Evolutionary conservation across 2,797 vertebrate genomes (phyloP).

Genomic region (Pangasius djambal): DNA sequence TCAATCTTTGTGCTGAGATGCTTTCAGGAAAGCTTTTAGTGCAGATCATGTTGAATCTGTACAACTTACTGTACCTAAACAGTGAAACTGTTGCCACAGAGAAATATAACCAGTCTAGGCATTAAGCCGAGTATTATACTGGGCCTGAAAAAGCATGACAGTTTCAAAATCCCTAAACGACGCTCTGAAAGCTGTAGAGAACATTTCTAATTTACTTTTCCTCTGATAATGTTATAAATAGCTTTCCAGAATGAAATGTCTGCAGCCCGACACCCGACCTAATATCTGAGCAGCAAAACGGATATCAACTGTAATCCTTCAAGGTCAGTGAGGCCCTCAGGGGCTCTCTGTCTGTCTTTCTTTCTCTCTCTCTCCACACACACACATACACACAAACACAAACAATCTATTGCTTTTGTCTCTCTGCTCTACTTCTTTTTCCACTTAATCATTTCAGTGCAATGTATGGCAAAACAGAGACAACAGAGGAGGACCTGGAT

Average conservation of each 20-base stretch:
- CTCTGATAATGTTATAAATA: constrained; percentile 45
- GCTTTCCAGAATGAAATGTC: constrained; percentile 19
- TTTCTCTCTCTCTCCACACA: background rate
- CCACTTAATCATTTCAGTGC: background rate
- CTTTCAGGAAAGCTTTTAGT: background rate
- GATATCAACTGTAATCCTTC: constrained; percentile 37
- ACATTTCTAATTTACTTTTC: constrained; percentile 5
- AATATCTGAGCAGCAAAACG: constrained; percentile 30
- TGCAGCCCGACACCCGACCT: constrained; percentile 15
- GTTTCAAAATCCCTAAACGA: background rate
- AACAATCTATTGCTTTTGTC: background rate
- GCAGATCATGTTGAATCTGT: background rate
- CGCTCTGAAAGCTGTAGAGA: background rate
- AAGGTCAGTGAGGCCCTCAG: constrained; percentile 13
- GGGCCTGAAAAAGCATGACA: background rate
- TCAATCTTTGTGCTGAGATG: background rate
- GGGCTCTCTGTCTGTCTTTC: background rate
- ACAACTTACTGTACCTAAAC: background rate
- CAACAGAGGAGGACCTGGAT: background rate
- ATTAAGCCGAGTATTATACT: background rate
- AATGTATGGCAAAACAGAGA: background rate
- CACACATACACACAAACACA: background rate
- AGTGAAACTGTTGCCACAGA: background rate
- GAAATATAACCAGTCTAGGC: background rate
- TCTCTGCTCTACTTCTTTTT: background rate